Evolutionary conservation across 1,140 invertebrate genomes (phyloP).

Genomic region (Drosophila aff.): DNA sequence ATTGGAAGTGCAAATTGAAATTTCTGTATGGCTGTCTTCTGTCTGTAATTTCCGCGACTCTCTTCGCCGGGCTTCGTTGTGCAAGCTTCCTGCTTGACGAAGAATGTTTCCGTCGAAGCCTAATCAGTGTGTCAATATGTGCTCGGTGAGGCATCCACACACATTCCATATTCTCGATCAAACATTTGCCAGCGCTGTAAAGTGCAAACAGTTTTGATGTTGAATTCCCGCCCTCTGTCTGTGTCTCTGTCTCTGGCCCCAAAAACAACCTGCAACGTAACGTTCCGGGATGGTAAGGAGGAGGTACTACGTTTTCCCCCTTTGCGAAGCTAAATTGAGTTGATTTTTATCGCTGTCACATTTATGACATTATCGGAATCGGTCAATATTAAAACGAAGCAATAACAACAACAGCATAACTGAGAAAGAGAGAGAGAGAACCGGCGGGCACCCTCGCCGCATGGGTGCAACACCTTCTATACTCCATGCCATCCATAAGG

Average conservation of each 20-base stretch:
- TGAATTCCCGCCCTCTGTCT: conserved; percentile 31
- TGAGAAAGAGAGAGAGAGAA: not conserved
- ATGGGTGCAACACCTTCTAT: conserved; percentile 61
- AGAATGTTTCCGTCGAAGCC: conserved; percentile 62
- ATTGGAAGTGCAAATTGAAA: conserved; percentile 46
- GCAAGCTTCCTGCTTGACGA: conserved; percentile 49
- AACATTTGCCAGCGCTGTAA: conserved; percentile 71
- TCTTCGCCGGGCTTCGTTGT: not conserved
- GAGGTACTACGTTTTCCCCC: not conserved
- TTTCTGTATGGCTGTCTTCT: conserved; percentile 31
- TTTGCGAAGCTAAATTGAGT: conserved; percentile 48
- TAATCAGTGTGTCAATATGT: conserved; percentile 71
- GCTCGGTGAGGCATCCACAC: conserved; percentile 21
- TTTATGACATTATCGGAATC: conserved; percentile 78
- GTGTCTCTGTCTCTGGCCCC: not conserved
- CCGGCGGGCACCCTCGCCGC: conserved; percentile 35
- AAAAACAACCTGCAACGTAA: conserved; percentile 51
- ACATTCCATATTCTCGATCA: conserved; percentile 24
- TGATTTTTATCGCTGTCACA: conserved; percentile 84
- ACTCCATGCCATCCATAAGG: conserved; percentile 26
- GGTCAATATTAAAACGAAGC: conserved; percentile 71
- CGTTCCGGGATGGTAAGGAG: not conserved
- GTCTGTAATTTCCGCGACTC: conserved; percentile 17
- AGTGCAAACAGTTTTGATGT: conserved; percentile 62
- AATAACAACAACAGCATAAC: not conserved